A percentile compares a stretch with the other conserved stretches of the same genome.
These are phyloP conservation scores for Perca schrenkii DNA, from an alignment of 2,113 vertebrate genomes.

Conservation along the genomic window DNA sequence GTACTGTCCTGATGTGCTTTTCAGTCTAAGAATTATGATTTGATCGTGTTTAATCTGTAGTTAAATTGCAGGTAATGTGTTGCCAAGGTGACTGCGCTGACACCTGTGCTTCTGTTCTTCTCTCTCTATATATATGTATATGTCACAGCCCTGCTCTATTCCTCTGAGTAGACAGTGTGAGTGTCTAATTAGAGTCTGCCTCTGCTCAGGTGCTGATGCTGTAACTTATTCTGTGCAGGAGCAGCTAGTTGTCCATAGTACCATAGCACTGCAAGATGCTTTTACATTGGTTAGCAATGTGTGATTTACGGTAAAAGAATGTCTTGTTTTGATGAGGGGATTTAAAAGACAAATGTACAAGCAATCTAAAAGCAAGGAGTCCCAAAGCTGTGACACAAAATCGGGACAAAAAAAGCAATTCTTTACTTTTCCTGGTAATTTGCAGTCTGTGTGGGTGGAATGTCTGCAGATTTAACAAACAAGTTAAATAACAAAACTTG, in stretches of 20 bases:
- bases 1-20: neutral
- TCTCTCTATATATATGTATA: neutral
- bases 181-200: slow-evolving; percentile 27
- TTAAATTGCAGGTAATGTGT: neutral
- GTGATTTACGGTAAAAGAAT: slow-evolving; percentile 12
- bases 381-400: neutral
- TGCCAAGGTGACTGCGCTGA: neutral
- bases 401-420: neutral
- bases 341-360: neutral
- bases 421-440: neutral
- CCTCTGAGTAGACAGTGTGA: slow-evolving; percentile 41
- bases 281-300: slow-evolving; percentile 4
- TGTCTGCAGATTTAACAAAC: neutral
- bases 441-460: neutral
- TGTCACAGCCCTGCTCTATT: slow-evolving; percentile 12
- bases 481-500: neutral
- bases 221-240: slow-evolving; percentile 35
- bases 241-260: slow-evolving; percentile 31
- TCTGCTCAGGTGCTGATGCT: slow-evolving; percentile 43
- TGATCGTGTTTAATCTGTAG: neutral
- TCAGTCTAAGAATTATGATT: neutral
- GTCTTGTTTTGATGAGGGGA: neutral
- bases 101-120: slow-evolving; percentile 26
- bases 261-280: neutral
- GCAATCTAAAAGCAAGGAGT: neutral